Evolutionary conservation across 2,888 invertebrate genomes (phyloP), one percentile per base, ranked within the genome.

Genomic region (Stenchaetothrips biformis): DNA sequence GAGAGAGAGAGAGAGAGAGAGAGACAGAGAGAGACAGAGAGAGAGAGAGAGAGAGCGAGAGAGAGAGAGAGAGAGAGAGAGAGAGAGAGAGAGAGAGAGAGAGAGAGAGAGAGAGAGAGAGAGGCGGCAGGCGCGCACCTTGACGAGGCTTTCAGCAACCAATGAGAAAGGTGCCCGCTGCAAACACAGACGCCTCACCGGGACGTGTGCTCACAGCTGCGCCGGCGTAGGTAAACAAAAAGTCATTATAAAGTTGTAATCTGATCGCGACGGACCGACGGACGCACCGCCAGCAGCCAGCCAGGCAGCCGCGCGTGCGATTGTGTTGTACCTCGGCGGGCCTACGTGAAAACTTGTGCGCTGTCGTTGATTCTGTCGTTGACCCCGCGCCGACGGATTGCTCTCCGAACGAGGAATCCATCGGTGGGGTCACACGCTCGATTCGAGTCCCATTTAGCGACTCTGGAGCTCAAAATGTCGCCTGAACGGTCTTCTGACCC

Each of bases 31-130:
- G 78, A 78, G 78, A 25, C 25, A 78, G 78, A 6, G 78, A 78
- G 47, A 59, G 79, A 62, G 59, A 59, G 79, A 48, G 79, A 79
- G 53, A 53, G 53, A 77, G 77, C 11, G 77, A 77, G 77, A 77
- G 77, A 77, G 77, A 53, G 59, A 53, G 59, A 53, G 62, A 37
- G 37, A 67, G 79, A 67, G 62, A 37, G 67, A 79, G 79, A 59
- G 59, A 27, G 79, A 53, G 59, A 37, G 62, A 37, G 79, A 79
- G 62, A 79, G 9, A 18, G 47, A 53, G 79, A n/a, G 62, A 25
- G 79, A 53, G 79, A 59, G 59, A 3, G 18, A 37, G 59, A 27
- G 62, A 8, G 37, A 53, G 53, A 53, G 53, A 53, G 62, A 21
- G 79, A 62, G 59, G 4, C 13, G 18, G 62, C 13, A 37, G 11